Base-by-base conservation (phyloP, 1,140 invertebrate genomes). In the Drosophila pseudoananassae region DNA sequence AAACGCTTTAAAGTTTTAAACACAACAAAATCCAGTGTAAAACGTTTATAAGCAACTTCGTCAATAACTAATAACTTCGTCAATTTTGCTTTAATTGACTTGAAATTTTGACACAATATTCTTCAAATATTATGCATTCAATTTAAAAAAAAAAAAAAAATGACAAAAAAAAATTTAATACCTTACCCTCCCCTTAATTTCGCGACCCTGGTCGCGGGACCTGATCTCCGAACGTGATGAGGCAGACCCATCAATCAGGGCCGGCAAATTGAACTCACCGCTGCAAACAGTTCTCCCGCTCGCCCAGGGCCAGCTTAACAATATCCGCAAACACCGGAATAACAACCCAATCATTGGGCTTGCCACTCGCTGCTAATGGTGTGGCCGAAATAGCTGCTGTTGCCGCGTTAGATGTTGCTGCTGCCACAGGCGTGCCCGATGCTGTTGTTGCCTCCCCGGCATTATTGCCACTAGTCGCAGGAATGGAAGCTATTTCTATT, bases 291-390 rank as follows among this genome's bases (percentile, higher is more conserved):
- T 91, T 89, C 51, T 91, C 88, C 63, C 90, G 85, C 74, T 87
- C 89, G 57, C 61, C 74, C 69, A 91, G 29, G 50, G 91, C 91
- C 78, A 92, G 84, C 83, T 91, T 91, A 76, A 92, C 90, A 82
- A 92, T 92, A 84, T 92, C 91, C 75, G 84, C 79, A 90, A 92
- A 91, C 65, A 92, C 91, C 45, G 91, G 91, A 77, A 92, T 90
- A 72, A 90, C 91, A 75, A 92, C 90, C 90, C 91, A 92, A 82
- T 92, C 90, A 75, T 91, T 91, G 50, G 85, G 78, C 70, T 91
- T 89, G 29, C 55, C 73, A 46, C 40, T 40, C 49, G 57, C 50
- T 31, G 64, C 29, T 54, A 56, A 46, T 69, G 70, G 25, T 56
- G 65, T 50, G 72, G 74, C 40, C 15, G 56, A 61, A 78, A 65